Base-by-base conservation (phyloP, 2,888 invertebrate genomes). In the Lobophora halterata region DNA sequence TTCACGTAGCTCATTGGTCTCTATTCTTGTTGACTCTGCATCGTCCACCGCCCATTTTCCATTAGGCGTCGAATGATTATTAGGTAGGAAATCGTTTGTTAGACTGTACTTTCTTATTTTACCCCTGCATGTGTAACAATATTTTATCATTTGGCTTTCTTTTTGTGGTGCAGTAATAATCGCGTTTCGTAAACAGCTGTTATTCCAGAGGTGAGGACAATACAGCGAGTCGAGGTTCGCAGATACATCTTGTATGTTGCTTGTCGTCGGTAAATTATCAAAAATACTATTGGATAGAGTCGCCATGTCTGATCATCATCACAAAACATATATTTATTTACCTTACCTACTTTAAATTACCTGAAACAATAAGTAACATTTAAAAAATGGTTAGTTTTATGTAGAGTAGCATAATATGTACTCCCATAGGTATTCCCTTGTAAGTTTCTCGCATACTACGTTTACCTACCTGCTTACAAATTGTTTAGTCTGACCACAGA, bases 81-180 rank as follows among this genome's bases (percentile, higher is more conserved):
- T 67, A 20, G 87, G 87, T 50, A 61, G 52, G 55, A 87, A 86
- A 46, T 38, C 65, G 30, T 61, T 70, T 34, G 66, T 74, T 37
- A 86, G 52, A 55, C 82, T 75, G 70, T 86, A 86, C 66, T 79
- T 85, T 63, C 85, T 76, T 60, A 85, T 79, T 67, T 86, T 87
- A 33, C 82, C 83, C 52, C 65, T 78, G 58, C 85, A 86, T 3
- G 77, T 74, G 41, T 80, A 79, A 52, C 87, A 86, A 54, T 82
- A 76, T 55, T 75, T 78, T 43, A 76, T 71, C 25, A 61, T 59
- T 65, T 66, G 74, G 38, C 58, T 70, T 38, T 82, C 68, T 33
- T 57, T 60, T 47, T 55, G 52, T 23, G 73, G 67, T 39, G 66
- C 62, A 53, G 71, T 68, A 51, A 82, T 56, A 32, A 79, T 66